Conservation (phyloP, 2,888 invertebrate species). For the Agrilus mali region DNA sequence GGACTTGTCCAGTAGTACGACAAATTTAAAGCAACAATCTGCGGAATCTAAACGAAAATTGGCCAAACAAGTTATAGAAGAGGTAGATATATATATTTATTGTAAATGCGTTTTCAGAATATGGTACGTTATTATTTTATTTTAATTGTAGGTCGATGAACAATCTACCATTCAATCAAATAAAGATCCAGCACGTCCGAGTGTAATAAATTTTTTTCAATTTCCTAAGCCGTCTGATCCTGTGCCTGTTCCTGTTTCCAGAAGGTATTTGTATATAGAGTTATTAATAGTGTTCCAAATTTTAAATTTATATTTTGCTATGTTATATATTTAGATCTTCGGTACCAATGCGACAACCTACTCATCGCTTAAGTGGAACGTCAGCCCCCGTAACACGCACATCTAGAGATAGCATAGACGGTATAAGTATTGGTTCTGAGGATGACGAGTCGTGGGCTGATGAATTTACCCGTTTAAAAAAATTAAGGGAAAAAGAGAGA, state of each 20-base stretch:
- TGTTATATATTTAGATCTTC: neutral
- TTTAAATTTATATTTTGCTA: neutral
- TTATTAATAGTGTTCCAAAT: neutral
- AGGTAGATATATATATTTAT: slow-evolving; percentile 31
- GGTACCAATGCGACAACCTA: no score
- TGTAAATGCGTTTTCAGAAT: neutral
- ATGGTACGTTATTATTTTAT: neutral
- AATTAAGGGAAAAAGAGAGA: slow-evolving; percentile 56
- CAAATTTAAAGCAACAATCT: slow-evolving; percentile 20
- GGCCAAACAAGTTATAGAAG: slow-evolving; percentile 60
- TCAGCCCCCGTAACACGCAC: no score
- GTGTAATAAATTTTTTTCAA: slow-evolving; percentile 49
- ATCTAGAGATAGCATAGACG: slow-evolving; percentile 17
- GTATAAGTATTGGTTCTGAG: slow-evolving; percentile 31
- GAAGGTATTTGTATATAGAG: no score
- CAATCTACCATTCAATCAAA: slow-evolving; percentile 70
- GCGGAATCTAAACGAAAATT: slow-evolving; percentile 7
- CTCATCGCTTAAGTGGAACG: no score
- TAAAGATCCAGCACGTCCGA: slow-evolving; percentile 43
- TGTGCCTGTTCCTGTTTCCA: slow-evolving; percentile 35
- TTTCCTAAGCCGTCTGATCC: slow-evolving; percentile 31
- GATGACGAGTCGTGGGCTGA: slow-evolving; percentile 38
- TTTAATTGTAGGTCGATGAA: slow-evolving; percentile 51
- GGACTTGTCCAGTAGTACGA: slow-evolving; percentile 29
- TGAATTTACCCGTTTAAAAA: slow-evolving; percentile 59